phyloP scores from a whole-genome alignment of 23 tunicate species.

The Styela clava region DNA sequence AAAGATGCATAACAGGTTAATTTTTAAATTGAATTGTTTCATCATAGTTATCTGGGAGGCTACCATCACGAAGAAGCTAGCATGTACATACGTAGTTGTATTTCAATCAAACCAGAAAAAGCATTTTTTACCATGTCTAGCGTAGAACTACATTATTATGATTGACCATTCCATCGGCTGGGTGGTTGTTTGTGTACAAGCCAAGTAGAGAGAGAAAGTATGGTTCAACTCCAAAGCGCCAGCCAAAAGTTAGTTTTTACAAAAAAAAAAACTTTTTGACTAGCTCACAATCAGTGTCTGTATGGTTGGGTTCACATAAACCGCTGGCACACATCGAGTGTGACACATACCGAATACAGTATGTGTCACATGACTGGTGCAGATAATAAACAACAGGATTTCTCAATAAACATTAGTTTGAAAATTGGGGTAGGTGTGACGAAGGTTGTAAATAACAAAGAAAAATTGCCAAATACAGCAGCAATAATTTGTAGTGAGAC shows the following conservation, averaged over 20 bases:
- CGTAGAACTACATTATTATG: too few relatives aligned
- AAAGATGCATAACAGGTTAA: too few relatives aligned
- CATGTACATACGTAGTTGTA: conserved; percentile 5
- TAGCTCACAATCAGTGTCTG: background rate
- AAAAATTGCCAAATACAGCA: too few relatives aligned
- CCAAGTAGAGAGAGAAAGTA: background rate
- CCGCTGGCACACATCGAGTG: background rate
- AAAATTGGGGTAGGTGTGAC: too few relatives aligned
- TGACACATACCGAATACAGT: background rate
- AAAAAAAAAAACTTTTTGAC: background rate
- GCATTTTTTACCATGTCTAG: background rate
- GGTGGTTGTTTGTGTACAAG: background rate
- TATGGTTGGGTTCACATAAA: background rate
- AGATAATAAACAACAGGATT: background rate
- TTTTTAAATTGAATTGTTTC: background rate
- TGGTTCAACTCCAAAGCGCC: too few relatives aligned
- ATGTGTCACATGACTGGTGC: background rate
- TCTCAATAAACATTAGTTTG: background rate
- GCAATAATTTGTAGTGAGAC: too few relatives aligned
- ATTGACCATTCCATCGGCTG: background rate
- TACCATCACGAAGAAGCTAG: conserved; percentile 8
- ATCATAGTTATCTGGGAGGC: conserved; percentile 11
- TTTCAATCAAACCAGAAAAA: background rate
- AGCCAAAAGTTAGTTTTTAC: too few relatives aligned
- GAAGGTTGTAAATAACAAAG: too few relatives aligned